phyloP scores from a whole-genome alignment of 2,888 invertebrate species.

The Julus scandinavius region DNA sequence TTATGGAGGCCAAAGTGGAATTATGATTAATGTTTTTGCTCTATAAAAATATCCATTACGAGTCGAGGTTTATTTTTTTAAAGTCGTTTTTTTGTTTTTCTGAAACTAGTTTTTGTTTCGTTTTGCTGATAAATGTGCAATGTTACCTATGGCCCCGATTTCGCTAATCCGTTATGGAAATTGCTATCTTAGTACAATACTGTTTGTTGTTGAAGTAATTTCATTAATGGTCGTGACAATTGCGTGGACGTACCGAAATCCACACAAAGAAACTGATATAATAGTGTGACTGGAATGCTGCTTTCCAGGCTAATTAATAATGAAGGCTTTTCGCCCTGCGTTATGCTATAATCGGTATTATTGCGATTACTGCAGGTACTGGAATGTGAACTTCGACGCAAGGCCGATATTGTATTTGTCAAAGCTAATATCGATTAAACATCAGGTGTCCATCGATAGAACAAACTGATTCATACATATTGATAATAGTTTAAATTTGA shows the following conservation, averaged over 20 bases:
- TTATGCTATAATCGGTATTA: background rate
- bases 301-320: background rate
- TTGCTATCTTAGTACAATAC: background rate
- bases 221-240: conserved; percentile 15
- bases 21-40: conserved; percentile 42
- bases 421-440: too few relatives aligned
- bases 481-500: too few relatives aligned
- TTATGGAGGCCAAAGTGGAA: conserved; percentile 24
- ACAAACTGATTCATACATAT: too few relatives aligned
- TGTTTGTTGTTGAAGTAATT: background rate
- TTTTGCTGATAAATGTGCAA: too few relatives aligned
- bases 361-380: background rate
- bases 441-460: too few relatives aligned
- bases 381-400: too few relatives aligned
- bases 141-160: background rate
- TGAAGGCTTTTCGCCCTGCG: background rate
- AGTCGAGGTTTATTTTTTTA: background rate
- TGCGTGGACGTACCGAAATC: background rate
- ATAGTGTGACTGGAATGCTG: background rate
- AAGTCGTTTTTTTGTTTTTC: background rate
- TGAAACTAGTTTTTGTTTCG: too few relatives aligned
- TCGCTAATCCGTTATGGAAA: conserved; percentile 4
- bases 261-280: conserved; percentile 3
- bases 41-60: conserved; percentile 31
- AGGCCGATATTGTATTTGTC: too few relatives aligned